A percentile compares a stretch with the other conserved stretches of the same genome.
Evolutionary conservation across 2,113 vertebrate genomes (phyloP).

Genomic region (Atrichornis clamosus): DNA sequence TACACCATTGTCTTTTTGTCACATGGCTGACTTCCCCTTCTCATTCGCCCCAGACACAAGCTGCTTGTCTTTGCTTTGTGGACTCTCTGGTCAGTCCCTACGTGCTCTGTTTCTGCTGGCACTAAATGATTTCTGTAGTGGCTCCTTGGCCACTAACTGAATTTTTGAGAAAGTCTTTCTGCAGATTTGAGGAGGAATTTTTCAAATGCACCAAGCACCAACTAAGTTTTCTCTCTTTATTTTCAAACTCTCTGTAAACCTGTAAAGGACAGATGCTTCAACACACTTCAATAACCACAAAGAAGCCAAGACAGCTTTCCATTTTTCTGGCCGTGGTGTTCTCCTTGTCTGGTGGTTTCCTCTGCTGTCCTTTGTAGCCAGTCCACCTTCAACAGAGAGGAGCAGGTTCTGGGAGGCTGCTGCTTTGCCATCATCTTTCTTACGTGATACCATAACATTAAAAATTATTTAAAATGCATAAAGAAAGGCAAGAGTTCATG

Average conservation of each 20-base stretch:
- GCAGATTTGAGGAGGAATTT: not conserved
- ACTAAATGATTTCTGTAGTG: not conserved
- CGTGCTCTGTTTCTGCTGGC: not conserved
- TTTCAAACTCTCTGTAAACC: not conserved
- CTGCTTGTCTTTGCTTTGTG: not conserved
- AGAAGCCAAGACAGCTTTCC: not conserved
- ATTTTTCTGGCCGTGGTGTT: not conserved
- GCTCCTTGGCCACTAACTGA: not conserved
- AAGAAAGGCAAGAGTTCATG: not conserved
- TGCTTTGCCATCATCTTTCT: not conserved
- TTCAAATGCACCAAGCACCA: not conserved
- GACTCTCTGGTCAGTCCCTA: not conserved
- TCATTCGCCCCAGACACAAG: not conserved
- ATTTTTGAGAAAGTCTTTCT: not conserved
- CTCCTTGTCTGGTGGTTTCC: not conserved
- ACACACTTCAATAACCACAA: fast-evolving
- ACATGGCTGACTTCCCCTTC: not conserved
- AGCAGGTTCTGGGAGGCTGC: not conserved
- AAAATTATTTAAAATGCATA: not conserved
- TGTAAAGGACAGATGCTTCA: not conserved
- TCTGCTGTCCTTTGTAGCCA: not conserved
- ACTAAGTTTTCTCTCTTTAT: not conserved
- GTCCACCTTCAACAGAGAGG: not conserved
- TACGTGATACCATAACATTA: not conserved
- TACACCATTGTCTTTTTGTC: not conserved